Evolutionary conservation across 2,797 vertebrate genomes (phyloP).

Genomic region (Malurus splendens): DNA sequence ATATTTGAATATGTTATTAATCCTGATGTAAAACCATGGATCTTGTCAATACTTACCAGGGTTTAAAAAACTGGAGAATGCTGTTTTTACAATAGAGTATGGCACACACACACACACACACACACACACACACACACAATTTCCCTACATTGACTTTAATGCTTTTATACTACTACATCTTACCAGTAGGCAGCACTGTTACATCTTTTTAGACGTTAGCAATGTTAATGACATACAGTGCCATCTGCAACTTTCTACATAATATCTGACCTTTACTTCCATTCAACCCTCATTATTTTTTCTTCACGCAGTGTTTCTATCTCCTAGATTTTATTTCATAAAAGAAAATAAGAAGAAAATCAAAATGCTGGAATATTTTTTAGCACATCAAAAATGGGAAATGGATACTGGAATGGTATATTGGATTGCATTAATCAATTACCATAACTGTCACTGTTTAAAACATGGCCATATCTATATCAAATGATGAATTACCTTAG

Average conservation of each 20-base stretch:
- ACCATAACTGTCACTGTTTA: slow-evolving; percentile 11
- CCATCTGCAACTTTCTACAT: slow-evolving; percentile 71
- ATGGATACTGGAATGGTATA: slow-evolving; percentile 4
- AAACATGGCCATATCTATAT: not conserved
- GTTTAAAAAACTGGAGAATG: not conserved
- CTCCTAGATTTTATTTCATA: slow-evolving; percentile 57
- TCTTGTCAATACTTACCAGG: not conserved
- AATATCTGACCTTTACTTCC: slow-evolving; percentile 70
- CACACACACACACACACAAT: not conserved
- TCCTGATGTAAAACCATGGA: not conserved
- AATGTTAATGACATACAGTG: slow-evolving; percentile 60
- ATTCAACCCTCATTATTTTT: slow-evolving; percentile 71
- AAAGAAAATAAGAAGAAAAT: slow-evolving; percentile 61
- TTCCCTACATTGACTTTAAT: slow-evolving; percentile 16
- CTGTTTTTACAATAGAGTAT: not conserved
- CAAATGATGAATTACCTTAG: slow-evolving; percentile 24
- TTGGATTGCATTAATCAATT: slow-evolving; percentile 46
- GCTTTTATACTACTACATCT: slow-evolving; percentile 62
- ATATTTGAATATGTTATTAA: not conserved
- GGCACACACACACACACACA: not conserved
- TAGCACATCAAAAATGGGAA: slow-evolving; percentile 34
- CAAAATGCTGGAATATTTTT: slow-evolving; percentile 53
- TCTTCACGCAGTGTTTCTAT: slow-evolving; percentile 68
- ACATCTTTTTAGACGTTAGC: slow-evolving; percentile 67
- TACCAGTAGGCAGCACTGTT: slow-evolving; percentile 75